These are phyloP conservation scores for Clarias platycephalus DNA, from an alignment of 2,797 vertebrate genomes.

Conservation along the genomic window DNA sequence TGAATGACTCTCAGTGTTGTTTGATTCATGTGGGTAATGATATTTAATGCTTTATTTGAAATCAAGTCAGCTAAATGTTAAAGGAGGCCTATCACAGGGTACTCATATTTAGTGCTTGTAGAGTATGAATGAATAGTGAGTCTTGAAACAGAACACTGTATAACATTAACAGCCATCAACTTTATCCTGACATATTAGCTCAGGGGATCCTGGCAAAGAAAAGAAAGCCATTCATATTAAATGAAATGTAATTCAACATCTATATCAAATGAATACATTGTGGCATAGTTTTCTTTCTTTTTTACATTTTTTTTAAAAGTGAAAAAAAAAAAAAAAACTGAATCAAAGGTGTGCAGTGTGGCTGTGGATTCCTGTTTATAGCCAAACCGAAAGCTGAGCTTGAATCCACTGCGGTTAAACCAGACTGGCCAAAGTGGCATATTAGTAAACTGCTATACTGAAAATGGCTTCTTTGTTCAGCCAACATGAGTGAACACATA, in stretches of 20 bases:
- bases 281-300: constrained; percentile 18
- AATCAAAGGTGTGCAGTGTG: constrained; percentile 50
- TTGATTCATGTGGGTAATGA: not conserved
- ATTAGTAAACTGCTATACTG: constrained; percentile 12
- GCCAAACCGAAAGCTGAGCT: constrained; percentile 50
- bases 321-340: constrained; percentile 17
- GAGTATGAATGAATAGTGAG: not conserved
- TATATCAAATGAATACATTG: constrained; percentile 31
- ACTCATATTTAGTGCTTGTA: not conserved
- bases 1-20: not conserved
- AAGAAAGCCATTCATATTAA: constrained; percentile 43
- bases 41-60: not conserved
- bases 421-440: constrained; percentile 18
- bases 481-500: not conserved
- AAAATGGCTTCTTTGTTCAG: constrained; percentile 35
- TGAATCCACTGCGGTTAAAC: constrained; percentile 39
- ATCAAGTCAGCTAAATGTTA: not conserved
- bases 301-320: too few species aligned
- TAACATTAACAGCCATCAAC: constrained; percentile 32
- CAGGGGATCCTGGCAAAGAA: constrained; percentile 17
- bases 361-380: constrained; percentile 35
- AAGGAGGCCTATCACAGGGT: constrained; percentile 16
- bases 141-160: constrained; percentile 22
- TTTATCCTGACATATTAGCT: constrained; percentile 34
- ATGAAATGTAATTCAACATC: constrained; percentile 49